These are phyloP conservation scores for Amblyraja radiata DNA, from an alignment of 2,797 vertebrate genomes.

Conservation along the genomic window DNA sequence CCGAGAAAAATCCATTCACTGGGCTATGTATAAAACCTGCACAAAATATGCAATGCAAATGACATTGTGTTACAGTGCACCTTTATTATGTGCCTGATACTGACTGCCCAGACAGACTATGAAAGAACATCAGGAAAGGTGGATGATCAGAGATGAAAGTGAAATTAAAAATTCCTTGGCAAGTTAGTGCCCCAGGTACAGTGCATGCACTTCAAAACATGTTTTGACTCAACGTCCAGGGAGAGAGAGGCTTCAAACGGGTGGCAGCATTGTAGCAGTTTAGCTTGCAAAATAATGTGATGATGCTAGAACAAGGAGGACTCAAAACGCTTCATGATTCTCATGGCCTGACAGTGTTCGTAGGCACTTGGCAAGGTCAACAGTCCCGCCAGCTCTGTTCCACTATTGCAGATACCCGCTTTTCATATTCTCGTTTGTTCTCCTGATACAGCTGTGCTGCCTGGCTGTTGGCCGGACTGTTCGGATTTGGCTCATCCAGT, in stretches of 20 bases:
- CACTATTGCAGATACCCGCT: conserved; percentile 97
- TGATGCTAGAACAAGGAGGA: conserved; percentile 70
- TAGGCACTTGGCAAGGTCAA: conserved; percentile 76
- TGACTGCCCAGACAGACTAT: conserved; percentile 54
- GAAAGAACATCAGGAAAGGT: conserved; percentile 39
- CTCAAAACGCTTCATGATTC: conserved; percentile 57
- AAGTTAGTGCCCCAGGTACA: conserved; percentile 73
- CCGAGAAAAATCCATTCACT: conserved; percentile 55
- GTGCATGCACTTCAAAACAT: conserved; percentile 69
- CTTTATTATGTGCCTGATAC: conserved; percentile 51
- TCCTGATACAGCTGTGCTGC: conserved; percentile 98
- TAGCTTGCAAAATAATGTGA: conserved; percentile 77
- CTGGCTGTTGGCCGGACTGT: conserved; percentile 98
- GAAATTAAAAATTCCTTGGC: conserved; percentile 58
- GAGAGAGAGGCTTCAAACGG: conserved; percentile 67
- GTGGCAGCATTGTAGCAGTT: conserved; percentile 85
- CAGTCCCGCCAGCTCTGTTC: conserved; percentile 99
- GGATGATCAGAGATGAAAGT: conserved; percentile 46
- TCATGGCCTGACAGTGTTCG: conserved; percentile 71
- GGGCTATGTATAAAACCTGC: conserved; percentile 58
- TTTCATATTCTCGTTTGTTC: conserved; percentile 98
- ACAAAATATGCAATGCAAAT: conserved; percentile 50
- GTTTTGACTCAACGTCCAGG: conserved; percentile 59
- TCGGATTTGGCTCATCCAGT: conserved; percentile 97
- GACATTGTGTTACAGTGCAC: conserved; percentile 47